Evolutionary conservation across 2,113 vertebrate genomes (phyloP).

Genomic region (Castor canadensis): DNA sequence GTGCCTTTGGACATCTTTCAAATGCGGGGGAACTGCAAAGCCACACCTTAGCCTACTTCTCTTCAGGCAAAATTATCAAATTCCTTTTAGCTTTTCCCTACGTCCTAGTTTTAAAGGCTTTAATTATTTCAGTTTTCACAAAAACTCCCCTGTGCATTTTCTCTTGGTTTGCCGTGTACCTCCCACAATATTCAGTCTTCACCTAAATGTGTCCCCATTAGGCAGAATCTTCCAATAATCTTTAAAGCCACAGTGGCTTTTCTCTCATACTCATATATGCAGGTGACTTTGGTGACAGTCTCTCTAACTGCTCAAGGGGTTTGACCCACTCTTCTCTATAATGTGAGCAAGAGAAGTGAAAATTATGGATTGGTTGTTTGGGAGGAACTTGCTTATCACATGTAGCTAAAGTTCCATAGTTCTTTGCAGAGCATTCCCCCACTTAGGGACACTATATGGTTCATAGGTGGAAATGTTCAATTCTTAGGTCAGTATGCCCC

Average conservation of each 20-base stretch:
- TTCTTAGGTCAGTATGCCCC: not conserved
- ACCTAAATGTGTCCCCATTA: not conserved
- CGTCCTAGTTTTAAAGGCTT: not conserved
- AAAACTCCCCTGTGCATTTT: conserved; percentile 16
- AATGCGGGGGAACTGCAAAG: not conserved
- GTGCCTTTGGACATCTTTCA: conserved; percentile 56
- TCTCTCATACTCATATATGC: not conserved
- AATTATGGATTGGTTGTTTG: not conserved
- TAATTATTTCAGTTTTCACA: conserved; percentile 30
- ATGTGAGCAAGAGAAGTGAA: not conserved
- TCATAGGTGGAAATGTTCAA: not conserved
- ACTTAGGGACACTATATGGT: not conserved
- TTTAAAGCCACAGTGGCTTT: not conserved
- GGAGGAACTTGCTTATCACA: not conserved
- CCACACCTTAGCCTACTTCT: conserved; percentile 47
- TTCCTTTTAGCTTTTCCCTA: conserved; percentile 43
- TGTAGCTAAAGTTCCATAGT: fast-evolving
- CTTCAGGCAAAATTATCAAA: conserved; percentile 46
- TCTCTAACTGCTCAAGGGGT: not conserved
- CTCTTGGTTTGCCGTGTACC: not conserved
- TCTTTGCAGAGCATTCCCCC: not conserved
- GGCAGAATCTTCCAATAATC: not conserved
- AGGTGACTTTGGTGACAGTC: not conserved
- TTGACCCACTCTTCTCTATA: not conserved
- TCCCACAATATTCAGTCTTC: not conserved